Percentiles rank a stretch among this genome's conserved stretches.
These are phyloP conservation scores for Hyaena hyaena DNA, from an alignment of 2,113 vertebrate species.

Conservation along the genomic window DNA sequence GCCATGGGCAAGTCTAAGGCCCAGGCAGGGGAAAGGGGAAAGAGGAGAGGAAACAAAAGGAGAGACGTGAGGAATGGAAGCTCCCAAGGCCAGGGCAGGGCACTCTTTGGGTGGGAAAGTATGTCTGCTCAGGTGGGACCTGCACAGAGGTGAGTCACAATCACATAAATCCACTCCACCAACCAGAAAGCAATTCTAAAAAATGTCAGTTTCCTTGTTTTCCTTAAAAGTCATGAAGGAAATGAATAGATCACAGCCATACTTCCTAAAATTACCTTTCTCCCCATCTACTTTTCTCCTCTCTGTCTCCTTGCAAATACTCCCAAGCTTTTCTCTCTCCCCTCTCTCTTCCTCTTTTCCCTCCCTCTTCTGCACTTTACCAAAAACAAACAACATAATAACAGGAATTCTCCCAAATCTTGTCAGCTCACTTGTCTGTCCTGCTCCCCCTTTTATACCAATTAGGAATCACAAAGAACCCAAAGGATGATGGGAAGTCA, in stretches of 20 bases:
- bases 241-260: background rate
- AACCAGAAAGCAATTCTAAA: background rate
- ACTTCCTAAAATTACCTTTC: background rate
- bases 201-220: background rate
- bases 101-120: background rate
- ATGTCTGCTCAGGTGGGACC: background rate
- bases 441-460: background rate
- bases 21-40: background rate
- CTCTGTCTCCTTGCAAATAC: background rate
- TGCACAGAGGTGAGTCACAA: background rate
- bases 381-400: background rate
- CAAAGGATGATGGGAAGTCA: background rate
- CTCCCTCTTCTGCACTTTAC: background rate
- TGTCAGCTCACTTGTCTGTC: background rate
- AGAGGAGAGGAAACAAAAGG: background rate
- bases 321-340: too few relatives aligned
- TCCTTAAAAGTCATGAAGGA: background rate
- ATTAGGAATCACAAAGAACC: constrained; percentile 16
- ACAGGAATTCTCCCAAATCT: background rate
- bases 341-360: background rate
- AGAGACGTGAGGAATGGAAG: background rate
- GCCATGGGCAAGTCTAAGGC: background rate
- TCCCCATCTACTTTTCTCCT: background rate
- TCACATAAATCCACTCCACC: background rate
- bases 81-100: background rate